These are phyloP conservation scores for Patella ulyssiponensis DNA, from an alignment of 2,888 invertebrate genomes.

Conservation along the genomic window DNA sequence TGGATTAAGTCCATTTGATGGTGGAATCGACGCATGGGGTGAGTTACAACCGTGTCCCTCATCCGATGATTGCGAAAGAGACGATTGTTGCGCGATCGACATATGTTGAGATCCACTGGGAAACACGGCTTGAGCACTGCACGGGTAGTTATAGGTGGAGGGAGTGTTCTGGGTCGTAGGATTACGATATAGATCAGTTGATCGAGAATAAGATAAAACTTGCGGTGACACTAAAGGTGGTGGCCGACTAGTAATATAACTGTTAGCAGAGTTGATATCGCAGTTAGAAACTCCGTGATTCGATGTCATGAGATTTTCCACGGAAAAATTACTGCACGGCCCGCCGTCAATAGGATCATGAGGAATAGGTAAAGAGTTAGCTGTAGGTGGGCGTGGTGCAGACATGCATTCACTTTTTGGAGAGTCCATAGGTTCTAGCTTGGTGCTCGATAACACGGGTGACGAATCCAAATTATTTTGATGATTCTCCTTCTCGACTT, in stretches of 20 bases:
- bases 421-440: slow-evolving; percentile 59
- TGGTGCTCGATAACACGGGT: slow-evolving; percentile 45
- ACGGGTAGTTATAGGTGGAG: slow-evolving; percentile 46
- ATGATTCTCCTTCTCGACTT: slow-evolving; percentile 38
- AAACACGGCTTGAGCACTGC: slow-evolving; percentile 52
- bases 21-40: slow-evolving; percentile 52
- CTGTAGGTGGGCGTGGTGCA: slow-evolving; percentile 41
- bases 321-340: slow-evolving; percentile 58
- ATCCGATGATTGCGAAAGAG: slow-evolving; percentile 31
- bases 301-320: slow-evolving; percentile 66
- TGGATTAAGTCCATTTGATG: slow-evolving; percentile 55
- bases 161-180: slow-evolving; percentile 11
- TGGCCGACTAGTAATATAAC: slow-evolving; percentile 46
- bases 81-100: slow-evolving; percentile 34
- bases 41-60: slow-evolving; percentile 39
- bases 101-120: slow-evolving; percentile 33
- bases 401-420: slow-evolving; percentile 49
- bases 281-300: slow-evolving; percentile 43
- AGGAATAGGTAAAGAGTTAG: slow-evolving; percentile 58
- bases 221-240: slow-evolving; percentile 58
- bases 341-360: slow-evolving; percentile 53
- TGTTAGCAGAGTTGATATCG: slow-evolving; percentile 46
- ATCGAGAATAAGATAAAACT: slow-evolving; percentile 54
- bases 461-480: slow-evolving; percentile 31
- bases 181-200: slow-evolving; percentile 59